Evolutionary conservation across 2,888 invertebrate genomes (phyloP).

Genomic region (Lasioglossum vierecki): DNA sequence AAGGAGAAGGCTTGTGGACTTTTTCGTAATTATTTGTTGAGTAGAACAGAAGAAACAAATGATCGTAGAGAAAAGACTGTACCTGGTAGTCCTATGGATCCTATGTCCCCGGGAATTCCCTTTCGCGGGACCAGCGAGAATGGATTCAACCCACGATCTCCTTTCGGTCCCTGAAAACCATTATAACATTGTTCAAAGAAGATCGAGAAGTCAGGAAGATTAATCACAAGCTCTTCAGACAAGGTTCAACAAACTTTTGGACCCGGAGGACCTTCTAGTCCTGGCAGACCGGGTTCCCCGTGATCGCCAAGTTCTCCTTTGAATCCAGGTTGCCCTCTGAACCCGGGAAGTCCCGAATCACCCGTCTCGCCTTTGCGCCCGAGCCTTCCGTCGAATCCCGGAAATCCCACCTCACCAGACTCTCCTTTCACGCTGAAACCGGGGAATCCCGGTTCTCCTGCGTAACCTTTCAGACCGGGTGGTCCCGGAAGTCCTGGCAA

Average conservation of each 20-base stretch:
- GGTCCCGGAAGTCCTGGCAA: conserved; percentile 87
- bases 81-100: too few species aligned
- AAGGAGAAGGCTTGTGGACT: too few species aligned
- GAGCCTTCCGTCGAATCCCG: conserved; percentile 76
- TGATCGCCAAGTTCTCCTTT: conserved; percentile 82
- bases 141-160: too few species aligned
- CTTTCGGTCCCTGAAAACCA: too few species aligned
- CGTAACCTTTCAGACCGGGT: conserved; percentile 86
- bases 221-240: too few species aligned
- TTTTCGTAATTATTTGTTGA: too few species aligned
- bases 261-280: conserved; percentile 82
- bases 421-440: conserved; percentile 84
- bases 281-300: conserved; percentile 85
- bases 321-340: conserved; percentile 76
- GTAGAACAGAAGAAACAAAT: too few species aligned
- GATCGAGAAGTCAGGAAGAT: too few species aligned
- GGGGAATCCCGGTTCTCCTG: conserved; percentile 87
- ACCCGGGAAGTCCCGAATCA: conserved; percentile 80
- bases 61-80: too few species aligned
- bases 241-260: conserved; percentile 66
- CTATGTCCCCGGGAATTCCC: too few species aligned
- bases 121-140: too few species aligned
- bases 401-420: conserved; percentile 81
- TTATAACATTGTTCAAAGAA: too few species aligned
- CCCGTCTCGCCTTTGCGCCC: conserved; percentile 81